A percentile compares a stretch with the other conserved stretches of the same genome.
These are phyloP conservation scores for Oryzias javanicus DNA, from an alignment of 2,113 vertebrate genomes.

Conservation along the genomic window DNA sequence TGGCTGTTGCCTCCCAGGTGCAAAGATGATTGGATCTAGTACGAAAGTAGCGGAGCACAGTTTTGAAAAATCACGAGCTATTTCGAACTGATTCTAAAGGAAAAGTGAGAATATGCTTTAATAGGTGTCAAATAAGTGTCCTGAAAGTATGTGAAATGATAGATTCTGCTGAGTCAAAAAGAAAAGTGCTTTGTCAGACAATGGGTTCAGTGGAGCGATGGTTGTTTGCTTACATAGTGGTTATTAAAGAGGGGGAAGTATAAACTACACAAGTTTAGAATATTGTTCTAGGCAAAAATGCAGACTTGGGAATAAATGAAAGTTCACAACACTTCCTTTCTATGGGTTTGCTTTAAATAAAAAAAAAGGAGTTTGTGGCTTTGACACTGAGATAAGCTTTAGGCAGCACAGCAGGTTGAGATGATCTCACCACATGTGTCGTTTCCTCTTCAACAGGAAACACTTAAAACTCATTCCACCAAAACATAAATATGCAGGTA, in stretches of 20 bases:
- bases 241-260: conserved; percentile 13
- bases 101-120: conserved; percentile 14
- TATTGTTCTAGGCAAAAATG: conserved; percentile 10
- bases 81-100: neutral
- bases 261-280: conserved; percentile 7
- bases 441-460: conserved; percentile 15
- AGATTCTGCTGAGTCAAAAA: conserved; percentile 25
- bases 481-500: conserved; percentile 28
- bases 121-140: conserved; percentile 17
- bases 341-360: conserved; percentile 3
- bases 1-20: conserved; percentile 4
- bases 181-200: conserved; percentile 19
- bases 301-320: conserved; percentile 3
- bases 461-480: neutral
- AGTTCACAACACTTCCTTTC: conserved; percentile 9
- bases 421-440: conserved; percentile 51
- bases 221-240: conserved; percentile 23
- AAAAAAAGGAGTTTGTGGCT: neutral
- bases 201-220: neutral
- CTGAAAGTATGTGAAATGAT: conserved; percentile 2
- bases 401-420: conserved; percentile 33
- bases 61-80: neutral
- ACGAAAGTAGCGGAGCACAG: neutral
- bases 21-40: conserved; percentile 9
- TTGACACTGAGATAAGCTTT: conserved; percentile 1